Conservation (phyloP, 2,113 vertebrate species). For the Notechis scutatus region DNA sequence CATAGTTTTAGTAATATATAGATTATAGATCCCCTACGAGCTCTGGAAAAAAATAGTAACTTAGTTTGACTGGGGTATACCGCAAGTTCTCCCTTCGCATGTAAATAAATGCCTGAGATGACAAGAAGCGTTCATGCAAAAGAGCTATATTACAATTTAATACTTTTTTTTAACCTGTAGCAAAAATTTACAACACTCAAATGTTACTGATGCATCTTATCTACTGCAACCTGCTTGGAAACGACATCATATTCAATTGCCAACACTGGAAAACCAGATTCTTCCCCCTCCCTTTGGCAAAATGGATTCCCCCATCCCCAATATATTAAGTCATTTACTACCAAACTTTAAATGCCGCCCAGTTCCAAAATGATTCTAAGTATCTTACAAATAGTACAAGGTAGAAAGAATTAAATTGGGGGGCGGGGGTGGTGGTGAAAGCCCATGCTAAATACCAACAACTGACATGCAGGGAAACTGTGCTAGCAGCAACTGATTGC, state of each 20-base stretch:
- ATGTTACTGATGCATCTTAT: background rate
- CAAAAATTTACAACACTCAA: background rate
- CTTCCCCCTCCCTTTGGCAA: background rate
- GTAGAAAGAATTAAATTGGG: background rate
- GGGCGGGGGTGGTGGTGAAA: fast-evolving
- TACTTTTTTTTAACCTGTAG: background rate
- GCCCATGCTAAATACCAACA: background rate
- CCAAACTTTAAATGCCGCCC: background rate
- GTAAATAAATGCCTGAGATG: background rate
- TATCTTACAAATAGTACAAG: background rate
- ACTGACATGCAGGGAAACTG: background rate
- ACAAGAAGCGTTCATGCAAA: background rate
- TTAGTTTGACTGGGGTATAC: background rate
- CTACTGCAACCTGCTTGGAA: background rate
- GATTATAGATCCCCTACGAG: background rate
- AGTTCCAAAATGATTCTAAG: background rate
- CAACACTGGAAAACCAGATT: background rate
- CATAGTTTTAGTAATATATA: background rate
- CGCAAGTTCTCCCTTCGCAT: background rate
- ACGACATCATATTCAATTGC: background rate
- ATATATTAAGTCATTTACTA: background rate
- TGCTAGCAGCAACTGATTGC: background rate
- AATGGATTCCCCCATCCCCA: background rate
- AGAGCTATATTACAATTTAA: background rate
- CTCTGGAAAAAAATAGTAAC: background rate